Evolutionary conservation across 2,888 invertebrate species (phyloP).

Genomic region (Adelognathus sp.): DNA sequence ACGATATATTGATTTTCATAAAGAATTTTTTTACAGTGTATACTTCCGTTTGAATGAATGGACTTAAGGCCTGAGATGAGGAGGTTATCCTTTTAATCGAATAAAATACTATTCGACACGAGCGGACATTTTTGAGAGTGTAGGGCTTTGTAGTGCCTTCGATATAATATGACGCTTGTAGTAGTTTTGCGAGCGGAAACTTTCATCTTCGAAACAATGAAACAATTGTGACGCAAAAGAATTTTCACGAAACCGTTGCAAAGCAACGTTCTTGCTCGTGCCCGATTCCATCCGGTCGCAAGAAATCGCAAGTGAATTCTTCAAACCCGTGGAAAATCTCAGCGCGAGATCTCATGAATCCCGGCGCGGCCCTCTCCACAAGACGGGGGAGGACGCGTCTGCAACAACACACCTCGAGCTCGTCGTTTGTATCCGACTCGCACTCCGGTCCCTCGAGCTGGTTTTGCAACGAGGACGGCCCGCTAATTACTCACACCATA

Average conservation of each 20-base stretch:
- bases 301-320: slow-evolving; percentile 48
- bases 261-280: not conserved
- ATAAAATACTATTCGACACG: no score
- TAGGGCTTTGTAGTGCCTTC: no score
- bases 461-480: slow-evolving; percentile 50
- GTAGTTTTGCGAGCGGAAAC: no score
- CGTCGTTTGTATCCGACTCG: not conserved
- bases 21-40: no score
- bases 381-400: slow-evolving; percentile 3
- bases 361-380: slow-evolving; percentile 67
- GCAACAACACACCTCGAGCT: slow-evolving; percentile 24
- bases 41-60: no score
- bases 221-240: not conserved
- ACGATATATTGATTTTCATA: no score
- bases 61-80: no score
- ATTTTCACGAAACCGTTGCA: not conserved
- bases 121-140: no score
- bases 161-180: no score
- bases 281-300: not conserved
- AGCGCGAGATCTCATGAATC: slow-evolving; percentile 72
- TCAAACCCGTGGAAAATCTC: slow-evolving; percentile 72
- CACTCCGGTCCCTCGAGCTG: slow-evolving; percentile 33
- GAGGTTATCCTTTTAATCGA: no score
- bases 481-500: slow-evolving; percentile 75
- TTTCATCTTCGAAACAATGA: not conserved